Percentiles rank a stretch among this genome's conserved stretches.
phyloP scores from a whole-genome alignment of 2,888 invertebrate genomes.

The Parelbella ahira region DNA sequence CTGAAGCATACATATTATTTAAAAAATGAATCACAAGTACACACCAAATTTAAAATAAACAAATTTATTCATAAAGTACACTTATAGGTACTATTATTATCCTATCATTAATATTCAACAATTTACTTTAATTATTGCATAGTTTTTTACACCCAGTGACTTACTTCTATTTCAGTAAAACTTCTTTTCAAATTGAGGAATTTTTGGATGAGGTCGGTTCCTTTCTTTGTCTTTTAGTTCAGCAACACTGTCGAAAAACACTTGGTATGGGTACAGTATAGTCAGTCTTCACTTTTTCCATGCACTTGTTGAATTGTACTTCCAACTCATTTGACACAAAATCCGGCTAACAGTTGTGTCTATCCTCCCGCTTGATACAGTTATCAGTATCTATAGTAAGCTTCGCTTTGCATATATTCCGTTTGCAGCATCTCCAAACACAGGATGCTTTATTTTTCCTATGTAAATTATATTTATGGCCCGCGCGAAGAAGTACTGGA shows the following conservation, averaged over 20 bases:
- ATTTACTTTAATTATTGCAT: no score
- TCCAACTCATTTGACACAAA: slow-evolving; percentile 13
- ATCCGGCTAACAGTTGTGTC: slow-evolving; percentile 19
- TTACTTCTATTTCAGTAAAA: slow-evolving; percentile 2
- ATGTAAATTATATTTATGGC: slow-evolving; percentile 21
- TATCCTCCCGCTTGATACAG: slow-evolving; percentile 15
- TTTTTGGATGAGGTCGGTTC: slow-evolving; percentile 5
- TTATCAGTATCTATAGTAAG: slow-evolving; percentile 15
- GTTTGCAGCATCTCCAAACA: slow-evolving; percentile 19
- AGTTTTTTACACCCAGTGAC: slow-evolving; percentile 2
- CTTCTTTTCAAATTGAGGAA: slow-evolving; percentile 10
- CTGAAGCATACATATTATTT: no score
- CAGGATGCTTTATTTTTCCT: slow-evolving; percentile 16
- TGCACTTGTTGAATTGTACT: slow-evolving; percentile 10
- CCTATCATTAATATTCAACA: no score
- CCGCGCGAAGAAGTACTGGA: slow-evolving; percentile 16
- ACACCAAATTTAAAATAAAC: no score
- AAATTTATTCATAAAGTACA: no score
- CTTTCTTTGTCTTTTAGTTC: slow-evolving; percentile 12
- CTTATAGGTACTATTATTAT: no score
- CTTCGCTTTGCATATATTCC: slow-evolving; percentile 11
- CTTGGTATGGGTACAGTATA: slow-evolving; percentile 14
- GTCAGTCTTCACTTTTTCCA: slow-evolving; percentile 9
- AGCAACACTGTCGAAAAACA: slow-evolving; percentile 12
- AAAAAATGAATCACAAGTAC: no score